Evolutionary conservation across 1,140 invertebrate genomes (phyloP).

Genomic region (Agraylea sexmaculata): DNA sequence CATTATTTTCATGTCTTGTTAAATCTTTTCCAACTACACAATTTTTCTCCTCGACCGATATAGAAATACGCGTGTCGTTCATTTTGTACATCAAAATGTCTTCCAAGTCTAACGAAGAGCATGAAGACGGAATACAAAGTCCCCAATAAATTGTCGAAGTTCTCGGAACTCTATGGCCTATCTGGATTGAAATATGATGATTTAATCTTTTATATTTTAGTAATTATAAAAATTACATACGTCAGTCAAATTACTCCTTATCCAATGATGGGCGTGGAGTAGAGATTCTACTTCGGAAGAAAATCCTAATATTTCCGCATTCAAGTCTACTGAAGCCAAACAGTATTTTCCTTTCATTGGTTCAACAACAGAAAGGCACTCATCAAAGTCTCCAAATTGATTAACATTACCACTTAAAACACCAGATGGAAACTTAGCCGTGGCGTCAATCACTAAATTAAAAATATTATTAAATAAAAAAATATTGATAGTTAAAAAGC

Average conservation of each 20-base stretch:
- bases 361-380: constrained; percentile 39
- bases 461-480: constrained; percentile 6
- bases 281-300: constrained; percentile 38
- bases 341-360: constrained; percentile 47
- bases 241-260: constrained; percentile 47
- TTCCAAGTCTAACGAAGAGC: constrained; percentile 43
- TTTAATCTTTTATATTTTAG: not conserved
- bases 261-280: constrained; percentile 45
- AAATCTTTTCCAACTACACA: constrained; percentile 4
- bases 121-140: constrained; percentile 47
- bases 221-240: constrained; percentile 32
- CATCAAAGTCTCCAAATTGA: constrained; percentile 51
- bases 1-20: too few species aligned
- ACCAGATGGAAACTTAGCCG: constrained; percentile 47
- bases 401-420: constrained; percentile 49
- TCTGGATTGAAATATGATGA: constrained; percentile 27
- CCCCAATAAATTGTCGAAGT: constrained; percentile 51
- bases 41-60: constrained; percentile 16
- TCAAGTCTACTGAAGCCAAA: constrained; percentile 42
- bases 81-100: constrained; percentile 29
- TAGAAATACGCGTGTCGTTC: constrained; percentile 12
- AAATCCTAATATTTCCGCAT: constrained; percentile 28
- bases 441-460: constrained; percentile 48
- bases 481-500: not conserved
- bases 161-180: constrained; percentile 48